Evolutionary conservation across 2,797 vertebrate genomes (phyloP).

Genomic region (Sandelia bainsii): DNA sequence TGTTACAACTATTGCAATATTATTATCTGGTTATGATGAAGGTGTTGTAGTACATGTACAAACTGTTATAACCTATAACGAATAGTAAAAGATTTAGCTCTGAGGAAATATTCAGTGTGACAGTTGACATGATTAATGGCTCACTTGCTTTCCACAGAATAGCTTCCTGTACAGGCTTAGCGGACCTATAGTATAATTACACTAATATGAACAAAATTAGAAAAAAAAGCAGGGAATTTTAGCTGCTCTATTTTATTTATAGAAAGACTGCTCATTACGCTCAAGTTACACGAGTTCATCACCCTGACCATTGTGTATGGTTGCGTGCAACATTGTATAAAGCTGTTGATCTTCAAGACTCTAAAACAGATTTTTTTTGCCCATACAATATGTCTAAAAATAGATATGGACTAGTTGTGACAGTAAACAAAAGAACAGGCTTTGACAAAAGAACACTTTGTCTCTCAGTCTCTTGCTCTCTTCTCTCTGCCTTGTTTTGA

Average conservation of each 20-base stretch:
- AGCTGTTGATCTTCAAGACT: slow-evolving; percentile 34
- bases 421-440: slow-evolving; percentile 61
- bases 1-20: no score
- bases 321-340: slow-evolving; percentile 26
- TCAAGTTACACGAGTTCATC: slow-evolving; percentile 41
- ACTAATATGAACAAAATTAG: slow-evolving; percentile 20
- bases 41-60: background rate
- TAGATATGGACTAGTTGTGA: slow-evolving; percentile 55
- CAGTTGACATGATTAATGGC: slow-evolving; percentile 7
- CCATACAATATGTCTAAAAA: slow-evolving; percentile 56
- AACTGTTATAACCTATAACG: background rate
- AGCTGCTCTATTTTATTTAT: slow-evolving; percentile 35
- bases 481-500: slow-evolving; percentile 75
- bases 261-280: slow-evolving; percentile 35
- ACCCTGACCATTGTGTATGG: slow-evolving; percentile 28
- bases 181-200: slow-evolving; percentile 10
- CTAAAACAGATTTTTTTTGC: slow-evolving; percentile 44
- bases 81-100: slow-evolving; percentile 12
- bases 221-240: slow-evolving; percentile 40
- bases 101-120: slow-evolving; percentile 10
- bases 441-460: slow-evolving; percentile 63
- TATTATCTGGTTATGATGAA: slow-evolving; percentile 16
- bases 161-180: slow-evolving; percentile 17
- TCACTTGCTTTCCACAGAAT: slow-evolving; percentile 34
- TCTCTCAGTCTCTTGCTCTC: slow-evolving; percentile 51